These are phyloP conservation scores for Rhagoletis zephyria DNA, from an alignment of 1,140 invertebrate species.

Conservation along the genomic window DNA sequence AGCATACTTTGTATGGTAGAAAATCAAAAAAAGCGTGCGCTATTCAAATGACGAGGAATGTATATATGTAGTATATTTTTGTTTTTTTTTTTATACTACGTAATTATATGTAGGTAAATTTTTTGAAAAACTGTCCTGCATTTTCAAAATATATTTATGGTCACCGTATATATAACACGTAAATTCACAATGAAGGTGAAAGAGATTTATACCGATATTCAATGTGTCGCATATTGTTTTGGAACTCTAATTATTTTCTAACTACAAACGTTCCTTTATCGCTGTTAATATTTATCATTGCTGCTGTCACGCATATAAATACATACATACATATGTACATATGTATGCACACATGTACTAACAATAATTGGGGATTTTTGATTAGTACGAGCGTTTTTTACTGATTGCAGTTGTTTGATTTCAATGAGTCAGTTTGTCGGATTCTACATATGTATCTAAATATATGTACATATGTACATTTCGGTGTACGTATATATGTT, in stretches of 20 bases:
- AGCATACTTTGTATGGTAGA: too few relatives aligned
- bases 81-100: too few relatives aligned
- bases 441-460: background rate
- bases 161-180: too few relatives aligned
- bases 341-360: background rate
- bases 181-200: too few relatives aligned
- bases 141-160: too few relatives aligned
- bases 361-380: background rate
- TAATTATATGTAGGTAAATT: too few relatives aligned
- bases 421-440: background rate
- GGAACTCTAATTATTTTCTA: background rate
- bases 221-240: background rate
- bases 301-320: background rate
- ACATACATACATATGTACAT: background rate
- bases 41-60: too few relatives aligned
- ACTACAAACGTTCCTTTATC: background rate
- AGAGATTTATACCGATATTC: background rate
- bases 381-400: background rate
- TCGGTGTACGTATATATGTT: too few relatives aligned
- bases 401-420: background rate
- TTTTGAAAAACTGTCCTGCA: too few relatives aligned
- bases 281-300: background rate
- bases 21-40: too few relatives aligned
- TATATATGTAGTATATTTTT: too few relatives aligned
- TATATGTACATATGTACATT: background rate